Evolutionary conservation across 1,140 invertebrate genomes (phyloP).

Genomic region (Phymastichus coffea): DNA sequence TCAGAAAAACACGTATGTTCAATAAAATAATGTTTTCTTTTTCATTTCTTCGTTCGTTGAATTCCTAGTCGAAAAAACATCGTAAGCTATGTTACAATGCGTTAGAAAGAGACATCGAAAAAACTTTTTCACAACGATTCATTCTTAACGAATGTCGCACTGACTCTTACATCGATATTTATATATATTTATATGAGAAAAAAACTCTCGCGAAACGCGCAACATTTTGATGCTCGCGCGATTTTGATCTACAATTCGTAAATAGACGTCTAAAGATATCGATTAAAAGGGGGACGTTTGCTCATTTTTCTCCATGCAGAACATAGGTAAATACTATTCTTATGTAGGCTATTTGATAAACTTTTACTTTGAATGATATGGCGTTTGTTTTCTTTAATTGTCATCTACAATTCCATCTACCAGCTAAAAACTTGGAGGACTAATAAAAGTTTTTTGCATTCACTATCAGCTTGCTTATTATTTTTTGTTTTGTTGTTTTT

Average conservation of each 20-base stretch:
- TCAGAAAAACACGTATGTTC: too few relatives aligned
- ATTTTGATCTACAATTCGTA: conserved; percentile 30
- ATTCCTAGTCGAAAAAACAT: too few relatives aligned
- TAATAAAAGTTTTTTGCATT: conserved; percentile 25
- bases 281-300: conserved; percentile 16
- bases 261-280: conserved; percentile 40
- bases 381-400: conserved; percentile 26
- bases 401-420: background rate
- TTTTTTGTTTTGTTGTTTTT: background rate
- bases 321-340: conserved; percentile 40
- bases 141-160: too few relatives aligned
- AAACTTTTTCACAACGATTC: too few relatives aligned
- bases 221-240: conserved; percentile 12
- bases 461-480: too few relatives aligned
- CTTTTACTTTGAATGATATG: conserved; percentile 43
- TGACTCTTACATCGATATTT: too few relatives aligned
- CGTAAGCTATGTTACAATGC: conserved; percentile 46
- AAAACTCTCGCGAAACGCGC: background rate
- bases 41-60: too few relatives aligned
- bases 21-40: too few relatives aligned
- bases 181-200: too few relatives aligned
- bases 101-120: conserved; percentile 33
- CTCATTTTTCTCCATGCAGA: conserved; percentile 31
- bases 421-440: conserved; percentile 4
- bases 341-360: conserved; percentile 36